Conservation (phyloP, 2,888 invertebrate species). For the Entomobrya multifasciata region DNA sequence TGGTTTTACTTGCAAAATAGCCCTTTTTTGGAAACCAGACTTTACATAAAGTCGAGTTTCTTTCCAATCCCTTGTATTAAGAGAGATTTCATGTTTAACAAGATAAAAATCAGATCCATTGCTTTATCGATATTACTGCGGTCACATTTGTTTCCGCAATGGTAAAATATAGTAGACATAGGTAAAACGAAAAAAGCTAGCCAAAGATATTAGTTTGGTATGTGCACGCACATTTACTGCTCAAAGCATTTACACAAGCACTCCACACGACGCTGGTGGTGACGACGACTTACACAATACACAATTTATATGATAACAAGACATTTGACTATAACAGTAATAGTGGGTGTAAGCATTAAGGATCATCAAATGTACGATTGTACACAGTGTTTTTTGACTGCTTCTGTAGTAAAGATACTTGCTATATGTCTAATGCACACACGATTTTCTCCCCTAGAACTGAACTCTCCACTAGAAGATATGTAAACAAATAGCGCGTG, state of each 20-base stretch:
- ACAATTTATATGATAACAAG: constrained; percentile 11
- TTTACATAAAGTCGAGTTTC: too few relatives aligned
- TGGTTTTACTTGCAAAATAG: background rate
- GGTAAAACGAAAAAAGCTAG: too few relatives aligned
- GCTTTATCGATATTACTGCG: constrained; percentile 60
- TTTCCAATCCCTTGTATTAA: constrained; percentile 36
- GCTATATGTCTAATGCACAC: too few relatives aligned
- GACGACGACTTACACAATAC: background rate
- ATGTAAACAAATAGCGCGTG: background rate
- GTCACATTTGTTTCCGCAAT: constrained; percentile 29
- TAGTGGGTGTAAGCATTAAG: background rate
- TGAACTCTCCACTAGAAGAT: too few relatives aligned
- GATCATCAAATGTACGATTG: background rate
- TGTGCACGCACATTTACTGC: background rate
- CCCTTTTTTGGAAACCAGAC: too few relatives aligned
- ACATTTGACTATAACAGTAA: background rate
- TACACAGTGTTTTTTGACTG: background rate
- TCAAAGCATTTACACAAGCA: background rate
- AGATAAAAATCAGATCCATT: constrained; percentile 71
- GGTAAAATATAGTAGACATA: background rate
- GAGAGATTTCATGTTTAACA: constrained; percentile 46
- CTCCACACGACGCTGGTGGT: background rate
- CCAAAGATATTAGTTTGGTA: background rate
- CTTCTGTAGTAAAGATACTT: too few relatives aligned
- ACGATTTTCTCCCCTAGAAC: too few relatives aligned